Evolutionary conservation across 64 coral and sea anemone species (phyloP).

Genomic region (Stylophora pistillata): DNA sequence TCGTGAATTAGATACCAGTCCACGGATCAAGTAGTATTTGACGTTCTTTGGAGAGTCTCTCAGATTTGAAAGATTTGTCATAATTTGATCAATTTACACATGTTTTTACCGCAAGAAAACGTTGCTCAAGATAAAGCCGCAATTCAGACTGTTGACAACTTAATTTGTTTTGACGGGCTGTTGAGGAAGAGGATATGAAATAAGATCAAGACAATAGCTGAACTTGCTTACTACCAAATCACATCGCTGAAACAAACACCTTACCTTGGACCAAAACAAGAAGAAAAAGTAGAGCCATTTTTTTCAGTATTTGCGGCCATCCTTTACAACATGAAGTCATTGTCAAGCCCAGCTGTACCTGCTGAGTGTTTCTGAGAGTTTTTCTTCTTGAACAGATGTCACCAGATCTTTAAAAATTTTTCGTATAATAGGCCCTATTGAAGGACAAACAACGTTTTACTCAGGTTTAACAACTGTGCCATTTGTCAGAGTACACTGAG

Average conservation of each 20-base stretch:
- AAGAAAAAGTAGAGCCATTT: neutral
- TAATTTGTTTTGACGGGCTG: too few species aligned
- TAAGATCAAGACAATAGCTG: neutral
- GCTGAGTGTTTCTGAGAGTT: too few species aligned
- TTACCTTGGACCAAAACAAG: constrained; percentile 13
- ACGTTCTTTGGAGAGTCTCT: neutral
- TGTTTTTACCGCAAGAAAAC: too few species aligned
- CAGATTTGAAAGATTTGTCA: neutral
- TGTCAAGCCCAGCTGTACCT: neutral
- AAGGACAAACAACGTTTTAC: too few species aligned
- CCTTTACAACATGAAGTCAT: neutral
- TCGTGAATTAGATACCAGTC: constrained; percentile 28
- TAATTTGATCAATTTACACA: too few species aligned
- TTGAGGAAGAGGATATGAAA: neutral
- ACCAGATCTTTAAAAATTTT: too few species aligned
- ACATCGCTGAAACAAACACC: neutral
- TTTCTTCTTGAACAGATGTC: too few species aligned
- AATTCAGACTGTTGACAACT: too few species aligned
- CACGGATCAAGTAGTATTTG: neutral
- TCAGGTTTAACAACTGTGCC: too few species aligned
- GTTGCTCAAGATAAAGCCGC: too few species aligned
- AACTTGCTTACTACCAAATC: neutral
- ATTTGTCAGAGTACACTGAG: too few species aligned
- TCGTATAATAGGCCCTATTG: too few species aligned
- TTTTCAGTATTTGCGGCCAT: neutral